Percentiles rank a stretch among this genome's conserved stretches.
Evolutionary conservation across 2,797 vertebrate species (phyloP).

Genomic region (Sebastes hubbsi): DNA sequence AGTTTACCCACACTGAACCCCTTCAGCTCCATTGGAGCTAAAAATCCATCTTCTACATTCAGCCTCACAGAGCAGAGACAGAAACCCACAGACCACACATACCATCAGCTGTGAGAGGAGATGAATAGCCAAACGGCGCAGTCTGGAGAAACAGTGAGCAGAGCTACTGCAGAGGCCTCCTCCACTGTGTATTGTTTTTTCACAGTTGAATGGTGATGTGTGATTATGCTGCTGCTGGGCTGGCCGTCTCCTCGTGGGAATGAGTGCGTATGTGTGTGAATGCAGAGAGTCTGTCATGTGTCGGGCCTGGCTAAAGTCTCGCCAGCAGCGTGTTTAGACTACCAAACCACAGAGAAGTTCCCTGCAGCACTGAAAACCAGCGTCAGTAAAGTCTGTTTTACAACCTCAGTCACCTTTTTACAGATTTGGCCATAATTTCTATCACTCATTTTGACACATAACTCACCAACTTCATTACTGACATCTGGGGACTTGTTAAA

Average conservation of each 20-base stretch:
- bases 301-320: conserved; percentile 2
- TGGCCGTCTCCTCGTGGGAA: conserved; percentile 23
- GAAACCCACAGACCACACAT: conserved; percentile 8
- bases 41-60: conserved; percentile 15
- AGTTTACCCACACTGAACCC: conserved; percentile 22
- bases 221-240: conserved; percentile 17
- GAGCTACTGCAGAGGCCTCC: conserved; percentile 15
- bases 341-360: background rate
- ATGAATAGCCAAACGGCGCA: background rate
- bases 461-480: background rate
- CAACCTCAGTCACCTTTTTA: background rate
- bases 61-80: background rate
- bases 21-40: background rate
- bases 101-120: conserved; percentile 14
- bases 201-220: conserved; percentile 24
- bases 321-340: conserved; percentile 22
- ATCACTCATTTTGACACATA: background rate
- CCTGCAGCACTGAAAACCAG: background rate
- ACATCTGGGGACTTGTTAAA: background rate
- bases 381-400: background rate
- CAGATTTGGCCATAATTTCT: background rate
- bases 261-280: background rate
- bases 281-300: conserved; percentile 12
- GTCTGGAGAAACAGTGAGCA: background rate
- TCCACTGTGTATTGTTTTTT: conserved; percentile 19